These are phyloP conservation scores for Puffinus mauretanicus DNA, from an alignment of 2,113 vertebrate species.

Conservation along the genomic window DNA sequence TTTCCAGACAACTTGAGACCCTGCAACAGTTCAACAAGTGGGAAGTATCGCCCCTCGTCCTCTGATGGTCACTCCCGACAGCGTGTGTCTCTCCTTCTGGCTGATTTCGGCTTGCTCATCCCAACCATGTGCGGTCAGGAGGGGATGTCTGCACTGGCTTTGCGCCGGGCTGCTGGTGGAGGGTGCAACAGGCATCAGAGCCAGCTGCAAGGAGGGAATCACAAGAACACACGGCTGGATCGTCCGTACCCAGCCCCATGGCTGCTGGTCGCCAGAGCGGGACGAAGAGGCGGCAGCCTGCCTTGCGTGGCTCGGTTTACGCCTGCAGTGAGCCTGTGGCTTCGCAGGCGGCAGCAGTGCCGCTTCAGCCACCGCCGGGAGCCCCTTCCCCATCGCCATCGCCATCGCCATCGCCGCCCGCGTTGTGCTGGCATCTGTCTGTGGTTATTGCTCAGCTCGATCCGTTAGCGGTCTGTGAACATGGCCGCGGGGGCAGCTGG, in stretches of 20 bases:
- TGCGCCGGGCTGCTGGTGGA: not conserved
- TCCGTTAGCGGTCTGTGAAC: fast-evolving
- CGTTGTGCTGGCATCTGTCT: fast-evolving
- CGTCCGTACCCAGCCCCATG: not conserved
- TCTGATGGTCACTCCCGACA: fast-evolving
- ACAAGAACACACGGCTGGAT: fast-evolving
- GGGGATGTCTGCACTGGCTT: fast-evolving
- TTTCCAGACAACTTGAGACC: fast-evolving
- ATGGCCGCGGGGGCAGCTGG: fast-evolving
- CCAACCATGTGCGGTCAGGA: fast-evolving
- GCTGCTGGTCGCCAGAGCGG: not conserved
- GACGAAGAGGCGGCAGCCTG: not conserved
- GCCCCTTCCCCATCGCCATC: not conserved
- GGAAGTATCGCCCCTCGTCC: too few relatives aligned
- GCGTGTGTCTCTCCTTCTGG: not conserved
- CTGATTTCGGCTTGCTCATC: fast-evolving
- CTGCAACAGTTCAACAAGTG: fast-evolving
- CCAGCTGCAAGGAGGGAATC: not conserved
- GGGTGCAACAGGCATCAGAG: fast-evolving
- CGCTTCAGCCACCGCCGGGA: fast-evolving
- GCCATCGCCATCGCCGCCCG: fast-evolving
- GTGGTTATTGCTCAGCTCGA: fast-evolving
- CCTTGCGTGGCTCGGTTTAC: too few relatives aligned
- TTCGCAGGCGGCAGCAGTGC: fast-evolving
- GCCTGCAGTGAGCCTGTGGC: not conserved